These are phyloP conservation scores for Cylindroiulus punctatus DNA, from an alignment of 2,888 invertebrate species.

Conservation along the genomic window DNA sequence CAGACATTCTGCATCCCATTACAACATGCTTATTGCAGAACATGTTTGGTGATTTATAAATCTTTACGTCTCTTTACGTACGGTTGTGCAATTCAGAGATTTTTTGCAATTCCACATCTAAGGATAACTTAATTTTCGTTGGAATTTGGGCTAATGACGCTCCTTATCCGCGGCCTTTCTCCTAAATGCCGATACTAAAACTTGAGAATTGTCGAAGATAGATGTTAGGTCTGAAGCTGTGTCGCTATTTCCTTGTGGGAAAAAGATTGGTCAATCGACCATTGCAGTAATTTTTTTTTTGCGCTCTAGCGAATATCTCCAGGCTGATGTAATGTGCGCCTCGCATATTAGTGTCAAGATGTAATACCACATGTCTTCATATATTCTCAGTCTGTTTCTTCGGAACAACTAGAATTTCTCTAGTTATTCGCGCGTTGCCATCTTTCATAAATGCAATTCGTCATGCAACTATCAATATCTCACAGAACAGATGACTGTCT, in stretches of 20 bases:
- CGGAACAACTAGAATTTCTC: not conserved
- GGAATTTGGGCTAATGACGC: not conserved
- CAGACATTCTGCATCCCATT: no score
- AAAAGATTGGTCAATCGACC: not conserved
- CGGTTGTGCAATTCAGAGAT: no score
- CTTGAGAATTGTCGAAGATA: not conserved
- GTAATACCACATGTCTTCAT: not conserved
- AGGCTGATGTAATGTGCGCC: not conserved
- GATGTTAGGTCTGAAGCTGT: not conserved
- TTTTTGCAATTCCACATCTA: not conserved
- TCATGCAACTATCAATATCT: no score
- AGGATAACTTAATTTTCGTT: not conserved
- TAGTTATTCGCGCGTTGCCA: not conserved
- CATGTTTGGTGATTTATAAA: no score
- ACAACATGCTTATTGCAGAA: no score
- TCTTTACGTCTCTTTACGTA: no score
- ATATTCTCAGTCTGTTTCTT: not conserved
- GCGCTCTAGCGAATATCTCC: not conserved
- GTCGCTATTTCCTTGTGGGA: not conserved
- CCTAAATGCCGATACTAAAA: not conserved
- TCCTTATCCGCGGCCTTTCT: not conserved
- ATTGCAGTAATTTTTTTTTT: not conserved
- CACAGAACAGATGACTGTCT: no score
- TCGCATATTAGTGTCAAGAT: not conserved
- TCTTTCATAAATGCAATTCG: no score